Conservation (phyloP, 2,888 invertebrate genomes). For the Xestia ashworthii region DNA sequence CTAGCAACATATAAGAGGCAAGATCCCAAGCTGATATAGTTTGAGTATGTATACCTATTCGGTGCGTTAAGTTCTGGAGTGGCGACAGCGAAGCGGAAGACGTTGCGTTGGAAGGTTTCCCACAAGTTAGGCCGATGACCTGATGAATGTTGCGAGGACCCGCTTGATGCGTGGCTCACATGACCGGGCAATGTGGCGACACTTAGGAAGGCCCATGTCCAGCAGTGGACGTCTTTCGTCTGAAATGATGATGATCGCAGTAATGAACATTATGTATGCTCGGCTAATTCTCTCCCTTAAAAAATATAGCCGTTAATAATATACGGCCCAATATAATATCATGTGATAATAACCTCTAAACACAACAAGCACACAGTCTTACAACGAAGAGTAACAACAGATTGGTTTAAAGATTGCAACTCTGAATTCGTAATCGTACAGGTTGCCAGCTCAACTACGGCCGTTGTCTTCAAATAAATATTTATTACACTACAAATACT, state of each 20-base stretch:
- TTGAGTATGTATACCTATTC: neutral
- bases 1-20: neutral
- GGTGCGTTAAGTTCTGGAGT: too few relatives aligned
- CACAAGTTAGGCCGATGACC: too few relatives aligned
- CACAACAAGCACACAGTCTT: conserved; percentile 1
- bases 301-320: neutral
- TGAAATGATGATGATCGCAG: neutral
- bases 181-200: too few relatives aligned
- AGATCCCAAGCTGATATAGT: neutral
- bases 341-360: conserved; percentile 20
- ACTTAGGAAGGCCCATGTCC: too few relatives aligned
- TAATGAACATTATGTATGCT: neutral
- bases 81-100: too few relatives aligned
- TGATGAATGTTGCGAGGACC: too few relatives aligned
- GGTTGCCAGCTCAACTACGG: conserved; percentile 34
- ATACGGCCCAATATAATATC: neutral
- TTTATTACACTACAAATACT: conserved; percentile 44
- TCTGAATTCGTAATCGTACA: conserved; percentile 61
- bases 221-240: too few relatives aligned
- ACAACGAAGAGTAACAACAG: conserved; percentile 27
- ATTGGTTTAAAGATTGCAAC: conserved; percentile 54
- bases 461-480: conserved; percentile 54
- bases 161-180: too few relatives aligned
- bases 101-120: too few relatives aligned
- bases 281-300: neutral